Evolutionary conservation across 1,140 invertebrate species (phyloP), one percentile per base, ranked within the genome.

Genomic region (Sarcophaga peregrina): DNA sequence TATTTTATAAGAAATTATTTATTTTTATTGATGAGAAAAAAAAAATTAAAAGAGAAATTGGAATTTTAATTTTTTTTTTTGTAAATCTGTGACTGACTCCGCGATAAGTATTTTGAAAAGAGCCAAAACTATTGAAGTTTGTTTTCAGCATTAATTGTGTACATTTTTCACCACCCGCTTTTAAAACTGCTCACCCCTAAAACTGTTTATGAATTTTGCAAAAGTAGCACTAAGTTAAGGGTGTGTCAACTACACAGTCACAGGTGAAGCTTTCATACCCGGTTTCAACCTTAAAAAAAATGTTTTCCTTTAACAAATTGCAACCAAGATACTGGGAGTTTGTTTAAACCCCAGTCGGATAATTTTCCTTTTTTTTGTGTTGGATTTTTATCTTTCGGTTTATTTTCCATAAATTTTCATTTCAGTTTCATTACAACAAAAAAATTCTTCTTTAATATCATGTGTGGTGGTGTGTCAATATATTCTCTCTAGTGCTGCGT

Each of bases 261-360:
- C n/a, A 68, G 54, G 54, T 58, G 54, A 68, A 20, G 62, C 20
- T 62, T 8, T 25, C 4, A 37, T 37, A 37, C 25, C 25, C 25
- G 25, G 1, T 37, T 37, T 37, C 25, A 37, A 37, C 1, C 25
- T 68, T n/a, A 25, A 20, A 68, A 20, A 68, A 20, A 20, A 68
- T 68, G 7, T 68, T 68, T 68, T 8, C 10, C 62, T 9, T 37
- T 37, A 37, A 25, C 17, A n/a, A 68, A 20, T 68, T 20, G 17
- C 25, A 68, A 25, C 17, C n/a, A n/a, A 58, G n/a, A 58, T n/a
- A 58, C 15, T 58, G 13, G 13, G 13, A 58, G 54, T 58, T 58
- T 37, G 25, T 37, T 58, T n/a, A 68, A 68, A 68, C 62, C 62
- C 62, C 62, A 68, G 62, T n/a, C 20, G 62, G n/a, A 68, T 37